These are phyloP conservation scores for Thinocorus orbignyianus DNA, from an alignment of 2,113 vertebrate genomes.

Conservation along the genomic window DNA sequence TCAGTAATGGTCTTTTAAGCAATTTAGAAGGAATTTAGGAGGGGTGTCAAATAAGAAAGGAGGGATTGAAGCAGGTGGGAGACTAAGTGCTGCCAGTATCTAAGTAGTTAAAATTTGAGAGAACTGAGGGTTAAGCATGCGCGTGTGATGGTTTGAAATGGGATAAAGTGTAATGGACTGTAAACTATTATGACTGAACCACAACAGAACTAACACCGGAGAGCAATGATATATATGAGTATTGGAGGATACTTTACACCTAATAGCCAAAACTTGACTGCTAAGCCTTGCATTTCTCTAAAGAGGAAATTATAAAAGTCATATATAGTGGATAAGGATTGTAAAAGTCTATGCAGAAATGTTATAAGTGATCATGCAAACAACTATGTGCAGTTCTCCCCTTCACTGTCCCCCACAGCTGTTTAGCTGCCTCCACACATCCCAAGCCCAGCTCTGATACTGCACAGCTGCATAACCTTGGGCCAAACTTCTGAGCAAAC, in stretches of 20 bases:
- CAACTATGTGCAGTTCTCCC: background rate
- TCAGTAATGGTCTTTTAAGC: background rate
- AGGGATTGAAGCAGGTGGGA: background rate
- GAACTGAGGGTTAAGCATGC: background rate
- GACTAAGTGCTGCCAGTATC: background rate
- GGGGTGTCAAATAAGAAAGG: background rate
- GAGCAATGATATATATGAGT: background rate
- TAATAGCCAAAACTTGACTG: background rate
- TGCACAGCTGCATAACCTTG: conserved; percentile 69
- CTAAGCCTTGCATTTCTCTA: background rate
- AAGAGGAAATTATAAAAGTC: conserved; percentile 2
- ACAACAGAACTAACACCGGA: background rate
- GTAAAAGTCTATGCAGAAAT: background rate
- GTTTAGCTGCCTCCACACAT: conserved; percentile 33
- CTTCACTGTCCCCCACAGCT: conserved; percentile 39
- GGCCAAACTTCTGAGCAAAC: conserved; percentile 64
- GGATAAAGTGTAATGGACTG: background rate
- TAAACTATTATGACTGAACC: background rate
- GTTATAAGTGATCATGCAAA: background rate
- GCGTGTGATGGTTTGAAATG: background rate
- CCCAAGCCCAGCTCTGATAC: conserved; percentile 55
- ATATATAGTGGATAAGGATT: background rate
- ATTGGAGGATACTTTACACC: background rate
- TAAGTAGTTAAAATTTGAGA: conserved; percentile 14
- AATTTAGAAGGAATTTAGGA: conserved; percentile 2